Conservation (phyloP, 2,888 invertebrate species). For the Mesoligia furuncula region DNA sequence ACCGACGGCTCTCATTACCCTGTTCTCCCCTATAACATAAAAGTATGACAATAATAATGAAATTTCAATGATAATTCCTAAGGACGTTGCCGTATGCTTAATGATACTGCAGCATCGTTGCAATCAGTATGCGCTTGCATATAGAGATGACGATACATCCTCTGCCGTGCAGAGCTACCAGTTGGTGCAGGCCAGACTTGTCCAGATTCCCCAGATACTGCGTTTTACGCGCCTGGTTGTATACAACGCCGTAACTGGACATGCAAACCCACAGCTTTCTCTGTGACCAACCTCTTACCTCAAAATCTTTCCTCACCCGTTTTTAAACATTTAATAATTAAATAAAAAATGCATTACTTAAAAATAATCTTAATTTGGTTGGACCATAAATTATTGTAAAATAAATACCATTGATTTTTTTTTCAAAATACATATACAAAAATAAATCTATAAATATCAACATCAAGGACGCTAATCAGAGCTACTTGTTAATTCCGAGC, state of each 20-base stretch:
- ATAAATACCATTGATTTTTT: neutral
- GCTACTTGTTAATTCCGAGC: neutral
- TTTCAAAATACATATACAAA: neutral
- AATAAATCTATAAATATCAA: conserved; percentile 5
- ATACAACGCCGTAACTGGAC: neutral
- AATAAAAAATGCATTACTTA: conserved; percentile 2
- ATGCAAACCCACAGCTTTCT: neutral
- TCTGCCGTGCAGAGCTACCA: neutral
- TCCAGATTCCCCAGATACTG: too few species aligned
- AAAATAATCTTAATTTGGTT: conserved; percentile 7
- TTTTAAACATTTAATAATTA: neutral
- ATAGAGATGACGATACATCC: neutral
- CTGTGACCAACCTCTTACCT: neutral
- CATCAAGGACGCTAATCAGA: conserved; percentile 5
- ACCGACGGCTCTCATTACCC: too few species aligned
- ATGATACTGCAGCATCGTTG: neutral
- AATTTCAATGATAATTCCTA: neutral
- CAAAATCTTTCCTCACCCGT: neutral
- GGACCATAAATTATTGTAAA: conserved; percentile 7
- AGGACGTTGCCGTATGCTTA: neutral
- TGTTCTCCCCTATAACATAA: too few species aligned
- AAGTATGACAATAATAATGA: neutral
- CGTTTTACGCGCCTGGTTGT: neutral
- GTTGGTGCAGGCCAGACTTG: neutral
- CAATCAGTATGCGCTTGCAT: neutral